Conservation (phyloP, 2,888 invertebrate species). For the Margaritifera margaritifera region DNA sequence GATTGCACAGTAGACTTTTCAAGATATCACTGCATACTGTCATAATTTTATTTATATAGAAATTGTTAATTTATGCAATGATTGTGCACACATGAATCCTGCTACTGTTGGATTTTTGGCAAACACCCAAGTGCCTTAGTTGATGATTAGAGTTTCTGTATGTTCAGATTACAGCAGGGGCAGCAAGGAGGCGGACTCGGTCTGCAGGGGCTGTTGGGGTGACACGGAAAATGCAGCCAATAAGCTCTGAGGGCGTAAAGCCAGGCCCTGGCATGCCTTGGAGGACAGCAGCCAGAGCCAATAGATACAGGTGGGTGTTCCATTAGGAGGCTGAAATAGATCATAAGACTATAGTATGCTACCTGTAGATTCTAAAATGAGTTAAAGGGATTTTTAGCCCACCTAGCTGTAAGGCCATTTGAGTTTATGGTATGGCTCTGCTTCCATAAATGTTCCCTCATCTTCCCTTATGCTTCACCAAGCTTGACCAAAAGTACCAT, state of each 20-base stretch:
- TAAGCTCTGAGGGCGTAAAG: slow-evolving; percentile 44
- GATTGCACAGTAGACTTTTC: too few species aligned
- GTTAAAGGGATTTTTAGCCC: not conserved
- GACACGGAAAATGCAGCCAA: slow-evolving; percentile 40
- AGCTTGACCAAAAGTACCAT: too few species aligned
- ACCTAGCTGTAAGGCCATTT: too few species aligned
- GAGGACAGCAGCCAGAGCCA: slow-evolving; percentile 71
- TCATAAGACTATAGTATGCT: not conserved
- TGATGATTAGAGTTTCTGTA: not conserved
- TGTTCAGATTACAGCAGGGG: slow-evolving; percentile 47
- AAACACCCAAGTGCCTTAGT: too few species aligned
- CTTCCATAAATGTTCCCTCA: too few species aligned
- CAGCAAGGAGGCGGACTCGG: slow-evolving; percentile 43
- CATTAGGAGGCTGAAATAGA: not conserved
- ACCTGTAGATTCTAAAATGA: not conserved
- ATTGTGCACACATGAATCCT: too few species aligned
- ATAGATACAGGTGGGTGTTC: slow-evolving; percentile 61
- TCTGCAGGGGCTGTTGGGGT: slow-evolving; percentile 38
- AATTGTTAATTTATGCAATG: too few species aligned
- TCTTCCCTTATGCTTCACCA: too few species aligned
- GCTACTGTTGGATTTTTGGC: too few species aligned
- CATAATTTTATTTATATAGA: too few species aligned
- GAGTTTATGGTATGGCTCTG: too few species aligned
- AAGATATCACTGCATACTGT: too few species aligned
- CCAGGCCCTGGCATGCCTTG: slow-evolving; percentile 69